These are phyloP conservation scores for Thysanoteuthis rhombus DNA, from an alignment of 2,888 invertebrate species.

Conservation along the genomic window DNA sequence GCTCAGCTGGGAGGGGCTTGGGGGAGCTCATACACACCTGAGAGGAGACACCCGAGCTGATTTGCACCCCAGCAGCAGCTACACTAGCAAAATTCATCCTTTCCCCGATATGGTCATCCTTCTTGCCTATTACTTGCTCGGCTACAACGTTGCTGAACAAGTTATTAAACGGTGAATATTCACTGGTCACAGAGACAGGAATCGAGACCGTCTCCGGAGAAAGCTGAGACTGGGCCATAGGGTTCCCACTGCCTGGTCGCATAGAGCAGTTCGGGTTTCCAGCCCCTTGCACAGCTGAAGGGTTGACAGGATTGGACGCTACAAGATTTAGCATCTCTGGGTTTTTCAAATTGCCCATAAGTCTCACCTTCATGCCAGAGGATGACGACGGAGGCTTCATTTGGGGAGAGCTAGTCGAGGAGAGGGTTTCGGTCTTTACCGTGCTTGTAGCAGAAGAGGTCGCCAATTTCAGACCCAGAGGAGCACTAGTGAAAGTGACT, in stretches of 20 bases:
- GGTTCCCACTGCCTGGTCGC: slow-evolving; percentile 34
- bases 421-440: slow-evolving; percentile 43
- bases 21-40: slow-evolving; percentile 32
- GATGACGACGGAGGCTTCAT: slow-evolving; percentile 31
- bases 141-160: slow-evolving; percentile 75
- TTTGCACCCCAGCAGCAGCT: slow-evolving; percentile 72
- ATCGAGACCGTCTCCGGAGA: slow-evolving; percentile 35
- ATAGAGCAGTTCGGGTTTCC: slow-evolving; percentile 33
- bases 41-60: background rate
- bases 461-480: slow-evolving; percentile 39
- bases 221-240: slow-evolving; percentile 28
- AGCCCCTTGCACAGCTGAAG: background rate
- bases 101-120: slow-evolving; percentile 64
- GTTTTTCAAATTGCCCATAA: background rate
- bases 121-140: slow-evolving; percentile 58
- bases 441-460: slow-evolving; percentile 46
- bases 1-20: slow-evolving; percentile 42
- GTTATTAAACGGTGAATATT: slow-evolving; percentile 90
- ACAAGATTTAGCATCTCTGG: background rate
- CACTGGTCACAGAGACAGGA: slow-evolving; percentile 70
- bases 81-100: slow-evolving; percentile 79
- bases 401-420: slow-evolving; percentile 28
- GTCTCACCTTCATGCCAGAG: background rate
- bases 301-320: slow-evolving; percentile 13
- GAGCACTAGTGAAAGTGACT: slow-evolving; percentile 42